These are phyloP conservation scores for Sebastes steindachneri DNA, from an alignment of 2,797 vertebrate species.

Conservation along the genomic window DNA sequence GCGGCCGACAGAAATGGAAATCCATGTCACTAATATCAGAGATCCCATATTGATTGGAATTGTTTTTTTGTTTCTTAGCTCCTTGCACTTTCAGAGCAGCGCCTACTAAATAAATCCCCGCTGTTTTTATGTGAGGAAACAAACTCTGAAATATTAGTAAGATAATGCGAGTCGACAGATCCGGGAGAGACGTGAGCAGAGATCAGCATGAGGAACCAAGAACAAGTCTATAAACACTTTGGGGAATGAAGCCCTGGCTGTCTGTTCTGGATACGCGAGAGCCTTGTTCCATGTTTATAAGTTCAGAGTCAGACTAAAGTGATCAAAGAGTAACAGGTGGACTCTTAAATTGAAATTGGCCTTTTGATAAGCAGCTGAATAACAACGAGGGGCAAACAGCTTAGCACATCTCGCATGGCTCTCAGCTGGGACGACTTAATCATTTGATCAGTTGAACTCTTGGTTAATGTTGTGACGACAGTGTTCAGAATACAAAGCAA, in stretches of 20 bases:
- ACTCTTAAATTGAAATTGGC: slow-evolving; percentile 45
- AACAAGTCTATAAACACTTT: slow-evolving; percentile 35
- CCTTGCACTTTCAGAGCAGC: slow-evolving; percentile 19
- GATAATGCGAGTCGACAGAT: slow-evolving; percentile 65
- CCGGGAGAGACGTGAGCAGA: slow-evolving; percentile 42
- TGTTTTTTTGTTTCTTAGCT: slow-evolving; percentile 10
- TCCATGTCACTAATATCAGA: slow-evolving; percentile 29
- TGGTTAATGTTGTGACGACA: slow-evolving; percentile 12
- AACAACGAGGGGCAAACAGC: slow-evolving; percentile 24
- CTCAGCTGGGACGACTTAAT: slow-evolving; percentile 18
- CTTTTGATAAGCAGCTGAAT: slow-evolving; percentile 49
- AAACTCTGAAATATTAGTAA: slow-evolving; percentile 58
- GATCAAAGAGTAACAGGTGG: slow-evolving; percentile 60
- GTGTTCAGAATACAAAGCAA: background rate
- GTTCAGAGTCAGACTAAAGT: slow-evolving; percentile 36
- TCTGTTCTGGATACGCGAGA: slow-evolving; percentile 38
- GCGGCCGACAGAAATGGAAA: slow-evolving; percentile 35
- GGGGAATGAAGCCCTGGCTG: slow-evolving; percentile 38
- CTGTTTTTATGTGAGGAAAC: slow-evolving; percentile 48
- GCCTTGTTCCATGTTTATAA: slow-evolving; percentile 32
- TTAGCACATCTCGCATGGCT: slow-evolving; percentile 1
- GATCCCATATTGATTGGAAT: slow-evolving; percentile 22
- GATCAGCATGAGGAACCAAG: slow-evolving; percentile 47
- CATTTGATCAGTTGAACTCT: slow-evolving; percentile 11
- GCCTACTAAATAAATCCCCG: slow-evolving; percentile 34